These are phyloP conservation scores for Hyles euphorbiae DNA, from an alignment of 1,140 invertebrate genomes.

Conservation along the genomic window DNA sequence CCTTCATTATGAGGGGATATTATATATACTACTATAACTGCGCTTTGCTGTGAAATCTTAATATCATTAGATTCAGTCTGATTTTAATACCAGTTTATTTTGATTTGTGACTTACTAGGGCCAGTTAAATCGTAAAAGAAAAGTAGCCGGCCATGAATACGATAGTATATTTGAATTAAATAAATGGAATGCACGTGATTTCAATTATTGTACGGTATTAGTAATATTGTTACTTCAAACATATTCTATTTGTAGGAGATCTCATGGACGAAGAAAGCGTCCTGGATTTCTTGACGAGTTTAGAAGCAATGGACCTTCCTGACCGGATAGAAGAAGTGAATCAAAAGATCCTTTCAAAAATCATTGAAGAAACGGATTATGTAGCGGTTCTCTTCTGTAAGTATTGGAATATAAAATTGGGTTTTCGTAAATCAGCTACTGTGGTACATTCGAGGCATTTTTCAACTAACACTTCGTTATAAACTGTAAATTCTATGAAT, in stretches of 20 bases:
- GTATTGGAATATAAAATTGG: conserved; percentile 68
- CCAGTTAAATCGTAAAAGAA: too few relatives aligned
- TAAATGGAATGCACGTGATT: too few relatives aligned
- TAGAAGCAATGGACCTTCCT: conserved; percentile 96
- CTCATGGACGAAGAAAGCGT: conserved; percentile 96
- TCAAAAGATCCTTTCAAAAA: conserved; percentile 91
- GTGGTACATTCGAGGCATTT: conserved; percentile 57
- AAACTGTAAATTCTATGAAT: conserved; percentile 43
- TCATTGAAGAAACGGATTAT: conserved; percentile 93
- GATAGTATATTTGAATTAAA: too few relatives aligned
- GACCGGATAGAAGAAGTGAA: conserved; percentile 97
- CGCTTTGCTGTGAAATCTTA: too few relatives aligned
- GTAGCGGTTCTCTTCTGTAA: conserved; percentile 97
- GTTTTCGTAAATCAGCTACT: conserved; percentile 58
- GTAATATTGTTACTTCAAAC: neutral
- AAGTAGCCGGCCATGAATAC: too few relatives aligned
- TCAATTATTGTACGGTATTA: too few relatives aligned
- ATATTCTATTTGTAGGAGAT: conserved; percentile 81
- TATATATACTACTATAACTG: too few relatives aligned
- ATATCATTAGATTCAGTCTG: too few relatives aligned
- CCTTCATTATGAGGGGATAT: too few relatives aligned
- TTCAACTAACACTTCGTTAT: conserved; percentile 54
- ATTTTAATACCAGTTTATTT: too few relatives aligned
- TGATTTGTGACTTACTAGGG: too few relatives aligned
- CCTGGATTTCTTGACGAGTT: conserved; percentile 93